Evolutionary conservation across 1,140 invertebrate species (phyloP), one percentile per base, ranked within the genome.

Genomic region (Octopus sinensis): DNA sequence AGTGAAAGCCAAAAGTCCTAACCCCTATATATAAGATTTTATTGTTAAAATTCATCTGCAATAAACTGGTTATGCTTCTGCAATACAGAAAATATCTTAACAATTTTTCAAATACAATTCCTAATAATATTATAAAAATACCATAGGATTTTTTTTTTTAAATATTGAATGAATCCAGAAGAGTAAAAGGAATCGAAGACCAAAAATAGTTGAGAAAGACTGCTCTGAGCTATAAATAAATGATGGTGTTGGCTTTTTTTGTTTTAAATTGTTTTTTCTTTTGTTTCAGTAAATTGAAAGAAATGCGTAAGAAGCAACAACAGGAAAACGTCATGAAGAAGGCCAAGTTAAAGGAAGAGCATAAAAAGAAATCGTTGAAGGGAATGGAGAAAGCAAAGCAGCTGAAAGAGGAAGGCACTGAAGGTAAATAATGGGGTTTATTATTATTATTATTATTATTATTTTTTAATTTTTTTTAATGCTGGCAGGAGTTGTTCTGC

Each of bases 261-360:
- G 76, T 23, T 52, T 82, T n/a, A 43, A 54, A 76, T 54, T 77
- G 71, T 80, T 79, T 54, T 84, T 79, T 83, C 83, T 80, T 84
- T 17, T n/a, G 6, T 83, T 86, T 81, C 80, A 91, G 89, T 76
- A 88, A 86, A 76, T 87, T 95, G 9, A 97, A 96, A 90, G 94
- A 95, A 86, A 93, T 94, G 82, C 92, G 95, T 5, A 94, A 94
- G 84, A 93, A 93, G 83, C 90, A 93, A 84, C 95, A 96, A 90
- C 93, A 94, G 43, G 93, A 94, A 83, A 96, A 96, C 90, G 93
- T 94, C 6, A 92, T 93, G 82, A 92, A 92, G 9, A 96, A 96
- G 88, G 92, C 94, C 85, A 86, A 91, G 51, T 89, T 91, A 73
- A 94, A 94, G 82, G 92, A 95, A 86, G 92, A 93, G 78, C 91